These are phyloP conservation scores for Acronicta alni DNA, from an alignment of 2,888 invertebrate species.

Conservation along the genomic window DNA sequence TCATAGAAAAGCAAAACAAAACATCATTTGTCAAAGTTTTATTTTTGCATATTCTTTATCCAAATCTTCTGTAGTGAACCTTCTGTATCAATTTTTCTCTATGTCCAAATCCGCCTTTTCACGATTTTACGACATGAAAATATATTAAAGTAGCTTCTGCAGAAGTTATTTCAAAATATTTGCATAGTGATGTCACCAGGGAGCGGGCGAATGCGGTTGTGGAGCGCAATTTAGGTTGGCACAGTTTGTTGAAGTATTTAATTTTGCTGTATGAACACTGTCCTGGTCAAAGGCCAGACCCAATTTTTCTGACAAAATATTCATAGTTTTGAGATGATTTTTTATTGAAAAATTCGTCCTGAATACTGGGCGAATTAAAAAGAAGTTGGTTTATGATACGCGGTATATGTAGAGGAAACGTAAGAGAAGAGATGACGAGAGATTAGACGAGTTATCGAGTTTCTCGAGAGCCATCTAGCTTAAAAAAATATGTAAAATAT, in stretches of 20 bases:
- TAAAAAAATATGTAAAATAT: too few species aligned
- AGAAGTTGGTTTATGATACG: too few species aligned
- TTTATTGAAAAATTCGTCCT: too few species aligned
- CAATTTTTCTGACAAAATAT: too few species aligned
- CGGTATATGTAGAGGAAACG: too few species aligned
- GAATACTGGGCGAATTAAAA: too few species aligned
- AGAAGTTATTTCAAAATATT: conserved; percentile 28
- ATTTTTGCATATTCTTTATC: not conserved
- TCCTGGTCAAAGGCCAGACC: too few species aligned
- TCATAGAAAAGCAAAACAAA: not conserved
- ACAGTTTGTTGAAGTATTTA: not conserved
- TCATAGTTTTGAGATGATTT: too few species aligned
- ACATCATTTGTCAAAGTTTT: not conserved
- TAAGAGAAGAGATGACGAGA: too few species aligned
- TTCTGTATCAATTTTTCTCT: conserved; percentile 3
- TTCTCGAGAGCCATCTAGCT: too few species aligned
- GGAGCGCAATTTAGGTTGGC: not conserved
- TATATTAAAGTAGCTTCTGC: conserved; percentile 18
- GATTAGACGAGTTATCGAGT: too few species aligned
- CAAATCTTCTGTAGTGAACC: not conserved
- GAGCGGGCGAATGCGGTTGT: not conserved
- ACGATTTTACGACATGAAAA: conserved; percentile 21
- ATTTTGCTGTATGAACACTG: not conserved
- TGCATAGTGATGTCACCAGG: conserved; percentile 16
- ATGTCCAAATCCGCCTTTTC: not conserved